phyloP scores from a whole-genome alignment of 2,797 vertebrate species.

The Acanthurus leucopareius region DNA sequence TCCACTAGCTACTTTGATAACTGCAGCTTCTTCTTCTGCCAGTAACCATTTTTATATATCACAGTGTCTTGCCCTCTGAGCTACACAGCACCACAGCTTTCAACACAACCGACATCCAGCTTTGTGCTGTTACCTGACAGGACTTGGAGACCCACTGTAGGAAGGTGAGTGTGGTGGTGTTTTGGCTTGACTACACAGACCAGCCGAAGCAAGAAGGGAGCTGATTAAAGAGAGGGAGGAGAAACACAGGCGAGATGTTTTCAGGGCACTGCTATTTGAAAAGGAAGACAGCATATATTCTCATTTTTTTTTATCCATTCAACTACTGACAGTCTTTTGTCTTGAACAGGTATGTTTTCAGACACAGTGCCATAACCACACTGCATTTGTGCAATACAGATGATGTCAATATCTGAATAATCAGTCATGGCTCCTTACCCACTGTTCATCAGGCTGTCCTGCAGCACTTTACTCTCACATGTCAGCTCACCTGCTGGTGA shows the following conservation, averaged over 20 bases:
- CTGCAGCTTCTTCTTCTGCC: not conserved
- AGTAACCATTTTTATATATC: not conserved
- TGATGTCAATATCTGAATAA: constrained; percentile 3
- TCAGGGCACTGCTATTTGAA: constrained; percentile 5
- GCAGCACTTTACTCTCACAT: constrained; percentile 90
- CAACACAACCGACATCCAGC: not conserved
- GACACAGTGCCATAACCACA: constrained; percentile 12
- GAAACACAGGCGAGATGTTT: not conserved
- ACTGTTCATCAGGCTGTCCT: constrained; percentile 96
- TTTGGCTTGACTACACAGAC: constrained; percentile 89
- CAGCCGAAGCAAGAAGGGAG: constrained; percentile 90
- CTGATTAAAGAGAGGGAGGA: constrained; percentile 75
- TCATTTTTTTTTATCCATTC: constrained; percentile 10
- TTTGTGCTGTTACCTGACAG: constrained; percentile 85
- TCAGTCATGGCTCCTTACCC: constrained; percentile 85
- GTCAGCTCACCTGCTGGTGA: constrained; percentile 88
- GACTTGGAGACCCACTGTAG: constrained; percentile 90
- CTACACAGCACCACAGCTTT: not conserved
- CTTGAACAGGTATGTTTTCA: not conserved
- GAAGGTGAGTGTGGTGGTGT: constrained; percentile 92
- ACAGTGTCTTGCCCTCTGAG: not conserved
- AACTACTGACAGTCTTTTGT: not conserved
- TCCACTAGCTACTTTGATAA: not conserved
- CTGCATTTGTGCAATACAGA: not conserved
- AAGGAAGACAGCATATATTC: not conserved